Evolutionary conservation across 2,113 vertebrate genomes (phyloP), one percentile per base, ranked within the genome.

Genomic region (Raja brachyura): DNA sequence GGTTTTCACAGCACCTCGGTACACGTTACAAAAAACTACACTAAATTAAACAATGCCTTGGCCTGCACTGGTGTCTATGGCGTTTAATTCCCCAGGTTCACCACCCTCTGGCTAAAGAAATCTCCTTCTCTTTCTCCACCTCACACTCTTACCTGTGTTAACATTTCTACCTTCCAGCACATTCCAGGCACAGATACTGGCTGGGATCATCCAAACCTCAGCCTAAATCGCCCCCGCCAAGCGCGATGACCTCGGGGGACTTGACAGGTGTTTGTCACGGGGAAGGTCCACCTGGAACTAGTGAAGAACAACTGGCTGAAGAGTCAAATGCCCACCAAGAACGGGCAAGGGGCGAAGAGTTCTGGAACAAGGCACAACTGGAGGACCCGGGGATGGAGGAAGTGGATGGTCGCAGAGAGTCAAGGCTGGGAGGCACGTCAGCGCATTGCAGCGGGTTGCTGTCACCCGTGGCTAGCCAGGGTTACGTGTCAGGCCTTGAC

Each of bases 401-500:
- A 85, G 77, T 16, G 22, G 54, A 14, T 59, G 94, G 81, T n/a
- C 20, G 79, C 95, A 75, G 13, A 93, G 90, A 74, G 6, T 93
- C 90, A 4, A 59, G 93, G 85, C 76, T 1, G 31, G 22, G 66
- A 25, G 88, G 22, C 68, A 95, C 95, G 59, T 63, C 94, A 10
- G 94, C 95, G 3, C 94, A 95, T 83, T 95, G 95, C 0, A 93
- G 90, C 1, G 9, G 93, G 2, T 93, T 93, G 0, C 73, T 94
- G 0, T 94, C 94, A 18, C 93, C 94, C 86, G 93, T 94, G 66
- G 95, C 94, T 93, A 95, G 95, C 93, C 94, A 93, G 18, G 94
- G 95, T 94, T 93, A 94, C 0, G 74, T 33, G 25, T 79, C 96
- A 16, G 88, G 61, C 88, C 96, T 94, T 0, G 75, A 95, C 93